Evolutionary conservation across 2,797 vertebrate species (phyloP).

Genomic region (Dermochelys coriacea): DNA sequence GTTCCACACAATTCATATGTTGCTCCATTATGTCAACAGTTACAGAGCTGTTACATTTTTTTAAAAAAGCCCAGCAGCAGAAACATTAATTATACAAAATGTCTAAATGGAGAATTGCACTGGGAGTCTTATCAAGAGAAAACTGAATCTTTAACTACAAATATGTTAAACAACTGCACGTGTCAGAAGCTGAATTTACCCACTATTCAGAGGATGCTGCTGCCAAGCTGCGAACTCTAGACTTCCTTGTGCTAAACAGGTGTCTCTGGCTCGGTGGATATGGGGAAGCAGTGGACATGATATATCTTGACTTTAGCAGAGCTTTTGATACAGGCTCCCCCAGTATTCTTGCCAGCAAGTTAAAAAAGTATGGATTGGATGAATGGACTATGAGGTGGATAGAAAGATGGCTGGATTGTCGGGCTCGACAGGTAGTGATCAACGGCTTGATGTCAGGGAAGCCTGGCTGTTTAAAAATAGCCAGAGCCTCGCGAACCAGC

Average conservation of each 20-base stretch:
- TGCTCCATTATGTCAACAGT: constrained; percentile 29
- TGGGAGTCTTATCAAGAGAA: constrained; percentile 42
- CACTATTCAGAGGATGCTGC: background rate
- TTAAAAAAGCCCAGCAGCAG: constrained; percentile 13
- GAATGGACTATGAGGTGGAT: too few relatives aligned
- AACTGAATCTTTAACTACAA: constrained; percentile 41
- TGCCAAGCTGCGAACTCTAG: background rate
- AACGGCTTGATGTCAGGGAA: too few relatives aligned
- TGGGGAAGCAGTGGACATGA: too few relatives aligned
- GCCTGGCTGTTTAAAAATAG: too few relatives aligned
- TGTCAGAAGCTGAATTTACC: background rate
- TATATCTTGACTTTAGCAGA: too few relatives aligned
- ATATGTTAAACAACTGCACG: constrained; percentile 14
- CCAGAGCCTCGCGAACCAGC: too few relatives aligned
- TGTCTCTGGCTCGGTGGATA: too few relatives aligned
- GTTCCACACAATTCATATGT: background rate
- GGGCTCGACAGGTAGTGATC: too few relatives aligned
- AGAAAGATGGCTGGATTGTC: too few relatives aligned
- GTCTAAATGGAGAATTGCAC: constrained; percentile 50
- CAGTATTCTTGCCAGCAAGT: too few relatives aligned
- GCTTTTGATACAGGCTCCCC: too few relatives aligned
- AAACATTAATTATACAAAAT: constrained; percentile 67
- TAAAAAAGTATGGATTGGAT: too few relatives aligned
- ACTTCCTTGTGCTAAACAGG: background rate
- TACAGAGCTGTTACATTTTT: constrained; percentile 7